Evolutionary conservation across 2,888 invertebrate species (phyloP).

Genomic region (Clanis bilineata): DNA sequence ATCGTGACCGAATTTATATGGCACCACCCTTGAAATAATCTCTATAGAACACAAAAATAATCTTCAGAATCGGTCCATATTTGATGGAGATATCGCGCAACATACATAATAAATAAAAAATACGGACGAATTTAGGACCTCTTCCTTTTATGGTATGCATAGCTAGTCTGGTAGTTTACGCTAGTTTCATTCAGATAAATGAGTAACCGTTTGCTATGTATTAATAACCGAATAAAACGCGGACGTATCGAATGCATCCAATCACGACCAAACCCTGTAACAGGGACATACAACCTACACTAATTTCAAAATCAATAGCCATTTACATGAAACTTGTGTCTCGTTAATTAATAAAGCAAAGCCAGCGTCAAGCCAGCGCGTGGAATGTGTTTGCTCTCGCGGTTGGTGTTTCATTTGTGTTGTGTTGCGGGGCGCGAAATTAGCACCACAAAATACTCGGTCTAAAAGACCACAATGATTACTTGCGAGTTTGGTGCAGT

Average conservation of each 20-base stretch:
- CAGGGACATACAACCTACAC: not conserved
- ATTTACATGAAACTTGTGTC: slow-evolving; percentile 6
- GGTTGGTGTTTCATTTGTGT: slow-evolving; percentile 33
- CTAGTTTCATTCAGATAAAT: too few relatives aligned
- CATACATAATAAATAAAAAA: too few relatives aligned
- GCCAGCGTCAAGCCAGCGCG: not conserved
- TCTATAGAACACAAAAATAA: too few relatives aligned
- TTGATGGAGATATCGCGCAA: too few relatives aligned
- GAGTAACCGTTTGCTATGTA: too few relatives aligned
- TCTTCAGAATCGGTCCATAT: too few relatives aligned
- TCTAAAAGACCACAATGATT: not conserved
- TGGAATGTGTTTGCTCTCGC: slow-evolving; percentile 21
- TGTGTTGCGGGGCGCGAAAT: slow-evolving; percentile 33
- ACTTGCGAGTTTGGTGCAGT: not conserved
- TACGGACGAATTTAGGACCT: too few relatives aligned
- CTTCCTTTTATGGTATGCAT: too few relatives aligned
- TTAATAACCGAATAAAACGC: not conserved
- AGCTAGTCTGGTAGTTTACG: too few relatives aligned
- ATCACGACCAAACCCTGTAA: not conserved
- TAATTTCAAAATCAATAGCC: slow-evolving; percentile 1
- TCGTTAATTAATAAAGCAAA: slow-evolving; percentile 13
- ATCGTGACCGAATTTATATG: too few relatives aligned
- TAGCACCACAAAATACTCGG: slow-evolving; percentile 17
- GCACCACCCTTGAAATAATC: too few relatives aligned
- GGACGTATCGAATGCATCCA: not conserved